Conservation (phyloP, 2,888 invertebrate species). For the Drosophila longiperda region DNA sequence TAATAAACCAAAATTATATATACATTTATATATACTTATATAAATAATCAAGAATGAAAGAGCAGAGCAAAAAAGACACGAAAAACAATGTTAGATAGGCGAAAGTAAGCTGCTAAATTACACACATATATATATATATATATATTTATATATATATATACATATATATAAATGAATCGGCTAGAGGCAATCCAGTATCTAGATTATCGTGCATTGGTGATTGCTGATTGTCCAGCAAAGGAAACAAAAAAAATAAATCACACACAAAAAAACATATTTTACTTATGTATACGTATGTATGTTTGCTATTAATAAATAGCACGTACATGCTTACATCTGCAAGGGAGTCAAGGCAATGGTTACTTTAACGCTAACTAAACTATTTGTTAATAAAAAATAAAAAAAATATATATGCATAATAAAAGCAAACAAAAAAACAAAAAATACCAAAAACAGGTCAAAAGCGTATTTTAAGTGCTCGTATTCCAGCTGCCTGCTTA, state of each 20-base stretch:
- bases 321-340: conserved; percentile 40
- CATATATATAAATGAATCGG: conserved; percentile 39
- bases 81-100: conserved; percentile 73
- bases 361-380: conserved; percentile 62
- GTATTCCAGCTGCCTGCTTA: conserved; percentile 37
- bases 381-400: conserved; percentile 56
- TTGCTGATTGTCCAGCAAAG: conserved; percentile 38
- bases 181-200: conserved; percentile 54
- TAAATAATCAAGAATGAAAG: conserved; percentile 57
- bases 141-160: conserved; percentile 22
- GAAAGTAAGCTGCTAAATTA: conserved; percentile 63
- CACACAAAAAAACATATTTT: conserved; percentile 31
- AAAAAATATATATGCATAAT: conserved; percentile 26
- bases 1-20: conserved; percentile 30
- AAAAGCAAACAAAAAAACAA: conserved; percentile 9
- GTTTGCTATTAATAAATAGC: conserved; percentile 6
- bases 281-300: conserved; percentile 48
- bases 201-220: conserved; percentile 40
- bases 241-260: conserved; percentile 6
- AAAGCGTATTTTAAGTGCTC: conserved; percentile 27
- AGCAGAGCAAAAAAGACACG: conserved; percentile 36
- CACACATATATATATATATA: conserved; percentile 20
- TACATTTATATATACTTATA: conserved; percentile 35
- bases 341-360: conserved; percentile 64
- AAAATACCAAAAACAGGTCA: conserved; percentile 17